Conservation (phyloP, 2,888 invertebrate genomes). For the Caenorhabditis angaria region DNA sequence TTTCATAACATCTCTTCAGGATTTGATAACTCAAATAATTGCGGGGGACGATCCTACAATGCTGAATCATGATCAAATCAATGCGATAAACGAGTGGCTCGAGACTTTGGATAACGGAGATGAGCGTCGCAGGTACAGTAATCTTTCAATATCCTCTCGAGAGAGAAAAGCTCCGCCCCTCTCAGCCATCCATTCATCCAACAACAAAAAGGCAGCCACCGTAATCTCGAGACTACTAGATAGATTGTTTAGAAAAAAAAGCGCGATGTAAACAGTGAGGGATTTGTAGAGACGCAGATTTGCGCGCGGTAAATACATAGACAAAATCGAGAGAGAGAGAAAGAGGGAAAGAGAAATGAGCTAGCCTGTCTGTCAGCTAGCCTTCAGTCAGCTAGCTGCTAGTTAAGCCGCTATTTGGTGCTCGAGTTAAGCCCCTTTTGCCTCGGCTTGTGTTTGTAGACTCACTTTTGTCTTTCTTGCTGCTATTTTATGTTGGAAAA, state of each 20-base stretch:
- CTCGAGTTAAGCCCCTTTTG: constrained; percentile 54
- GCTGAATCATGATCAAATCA: constrained; percentile 62
- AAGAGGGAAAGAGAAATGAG: background rate
- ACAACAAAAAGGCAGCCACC: constrained; percentile 19
- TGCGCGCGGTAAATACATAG: constrained; percentile 1
- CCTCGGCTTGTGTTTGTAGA: constrained; percentile 43
- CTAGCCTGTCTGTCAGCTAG: background rate
- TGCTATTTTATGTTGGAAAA: background rate
- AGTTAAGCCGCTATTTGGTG: constrained; percentile 57
- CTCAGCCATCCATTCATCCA: constrained; percentile 1
- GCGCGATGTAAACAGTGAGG: background rate
- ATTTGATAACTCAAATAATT: constrained; percentile 64
- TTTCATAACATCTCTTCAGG: too few species aligned
- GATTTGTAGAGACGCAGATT: constrained; percentile 1
- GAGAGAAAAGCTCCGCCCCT: constrained; percentile 14
- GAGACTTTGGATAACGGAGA: constrained; percentile 58
- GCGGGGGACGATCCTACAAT: constrained; percentile 57
- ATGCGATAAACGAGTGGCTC: constrained; percentile 70
- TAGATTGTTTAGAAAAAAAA: background rate
- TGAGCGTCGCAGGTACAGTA: constrained; percentile 52
- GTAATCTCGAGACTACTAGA: constrained; percentile 19
- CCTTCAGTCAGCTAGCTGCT: constrained; percentile 12
- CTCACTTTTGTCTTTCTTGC: background rate
- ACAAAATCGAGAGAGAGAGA: background rate
- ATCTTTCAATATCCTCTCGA: background rate